Base-by-base conservation (phyloP, 1,140 invertebrate genomes). In the Tyrophagus putrescentiae region DNA sequence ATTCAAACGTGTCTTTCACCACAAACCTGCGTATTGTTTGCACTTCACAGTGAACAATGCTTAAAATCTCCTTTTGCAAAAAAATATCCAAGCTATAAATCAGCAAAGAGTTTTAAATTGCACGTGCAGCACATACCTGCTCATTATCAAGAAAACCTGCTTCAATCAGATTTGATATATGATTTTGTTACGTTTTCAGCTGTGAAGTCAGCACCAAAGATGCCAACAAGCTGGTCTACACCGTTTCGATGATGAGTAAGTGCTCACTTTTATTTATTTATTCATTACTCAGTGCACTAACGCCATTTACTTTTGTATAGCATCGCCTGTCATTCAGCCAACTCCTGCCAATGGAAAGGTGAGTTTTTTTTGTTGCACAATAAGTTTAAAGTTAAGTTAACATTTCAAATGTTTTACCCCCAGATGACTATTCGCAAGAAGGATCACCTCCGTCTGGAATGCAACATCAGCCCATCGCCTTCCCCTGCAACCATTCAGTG, bases 131-230 rank as follows among this genome's bases (percentile, higher is more conserved):
- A n/a, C n/a, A n/a, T n/a, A n/a, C n/a, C n/a, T n/a, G n/a, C n/a
- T n/a, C n/a, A n/a, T n/a, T n/a, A n/a, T n/a, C n/a, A n/a, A n/a
- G n/a, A n/a, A n/a, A n/a, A n/a, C n/a, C n/a, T n/a, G n/a, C n/a
- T n/a, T n/a, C n/a, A n/a, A n/a, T n/a, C n/a, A n/a, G n/a, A n/a
- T n/a, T n/a, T n/a, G n/a, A n/a, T n/a, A n/a, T n/a, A n/a, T n/a
- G n/a, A n/a, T n/a, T n/a, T n/a, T 48, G 5, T 50, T 39, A 33
- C 25, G 25, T 16, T 16, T 57, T 45, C 3, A 59, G 57, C 4
- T 59, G 57, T 45, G 36, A 59, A 32, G 25, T 59, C 16, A 44
- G 18, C 25, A 44, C 57, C 4, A 45, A 44, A 27, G 41, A 41
- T 5, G 28, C 41, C 1, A 3, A 50, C 3, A 27, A n/a, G 27